Percentiles rank a stretch among this genome's conserved stretches.
Evolutionary conservation across 2,113 vertebrate species (phyloP).

Genomic region (Lathamus discolor): DNA sequence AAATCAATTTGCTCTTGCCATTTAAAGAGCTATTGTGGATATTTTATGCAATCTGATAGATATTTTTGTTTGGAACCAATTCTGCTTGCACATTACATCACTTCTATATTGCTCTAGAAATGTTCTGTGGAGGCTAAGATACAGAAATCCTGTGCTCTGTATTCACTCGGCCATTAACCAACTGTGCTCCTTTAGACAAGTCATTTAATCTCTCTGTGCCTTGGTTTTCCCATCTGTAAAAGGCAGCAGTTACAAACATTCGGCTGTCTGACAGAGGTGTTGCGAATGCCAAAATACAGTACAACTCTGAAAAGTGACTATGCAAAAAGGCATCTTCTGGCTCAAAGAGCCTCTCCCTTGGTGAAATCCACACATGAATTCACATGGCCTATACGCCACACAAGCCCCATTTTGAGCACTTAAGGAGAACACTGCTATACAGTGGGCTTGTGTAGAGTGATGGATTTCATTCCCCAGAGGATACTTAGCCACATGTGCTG

Average conservation of each 20-base stretch:
- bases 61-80: conserved; percentile 40
- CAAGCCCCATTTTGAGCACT: neutral
- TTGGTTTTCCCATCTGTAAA: conserved; percentile 17
- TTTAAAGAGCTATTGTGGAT: neutral
- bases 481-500: neutral
- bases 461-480: neutral
- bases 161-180: neutral
- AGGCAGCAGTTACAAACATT: neutral
- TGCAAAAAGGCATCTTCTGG: conserved; percentile 50
- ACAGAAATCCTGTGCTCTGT: neutral
- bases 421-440: neutral
- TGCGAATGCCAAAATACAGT: neutral
- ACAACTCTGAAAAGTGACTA: conserved; percentile 10
- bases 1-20: neutral
- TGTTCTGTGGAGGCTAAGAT: neutral
- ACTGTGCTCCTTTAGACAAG: neutral
- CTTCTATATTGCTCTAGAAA: neutral
- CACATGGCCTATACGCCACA: neutral
- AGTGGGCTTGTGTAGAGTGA: neutral
- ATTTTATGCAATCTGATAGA: conserved; percentile 23
- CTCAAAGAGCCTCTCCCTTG: neutral
- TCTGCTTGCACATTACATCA: neutral
- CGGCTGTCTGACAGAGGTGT: neutral
- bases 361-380: conserved; percentile 3
- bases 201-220: neutral